Conservation (phyloP, 2,797 vertebrate species). For the Melanotaenia parkinsoni region DNA sequence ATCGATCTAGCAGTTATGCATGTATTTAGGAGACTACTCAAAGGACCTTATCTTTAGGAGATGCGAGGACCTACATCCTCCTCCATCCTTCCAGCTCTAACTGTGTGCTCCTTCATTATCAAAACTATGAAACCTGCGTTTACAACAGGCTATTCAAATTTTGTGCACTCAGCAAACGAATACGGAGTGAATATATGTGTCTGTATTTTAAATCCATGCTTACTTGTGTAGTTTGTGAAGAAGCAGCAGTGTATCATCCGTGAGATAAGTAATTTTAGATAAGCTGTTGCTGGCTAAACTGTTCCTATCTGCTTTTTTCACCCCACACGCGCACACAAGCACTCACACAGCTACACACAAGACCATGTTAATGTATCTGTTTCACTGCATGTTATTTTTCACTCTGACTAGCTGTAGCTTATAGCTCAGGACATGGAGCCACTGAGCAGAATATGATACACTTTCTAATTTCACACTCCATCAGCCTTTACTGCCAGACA, state of each 20-base stretch:
- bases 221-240: conserved; percentile 49
- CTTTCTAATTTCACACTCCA: conserved; percentile 99
- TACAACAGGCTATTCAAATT: conserved; percentile 47
- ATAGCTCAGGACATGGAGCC: conserved; percentile 79
- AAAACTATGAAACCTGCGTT: conserved; percentile 48
- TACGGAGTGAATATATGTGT: conserved; percentile 34
- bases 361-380: conserved; percentile 78
- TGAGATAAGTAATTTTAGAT: conserved; percentile 78
- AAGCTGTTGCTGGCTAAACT: conserved; percentile 67
- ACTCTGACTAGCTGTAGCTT: conserved; percentile 80
- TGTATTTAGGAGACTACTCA: conserved; percentile 1
- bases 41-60: conserved; percentile 8
- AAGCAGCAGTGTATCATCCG: conserved; percentile 63
- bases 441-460: conserved; percentile 92
- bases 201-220: conserved; percentile 55
- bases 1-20: conserved; percentile 1
- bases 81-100: conserved; percentile 15
- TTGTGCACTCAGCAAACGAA: conserved; percentile 48
- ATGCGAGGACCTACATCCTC: conserved; percentile 5
- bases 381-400: conserved; percentile 81
- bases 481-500: conserved; percentile 91
- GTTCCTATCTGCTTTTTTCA: conserved; percentile 55
- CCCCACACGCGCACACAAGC: conserved; percentile 25
- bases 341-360: conserved; percentile 39
- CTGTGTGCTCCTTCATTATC: conserved; percentile 30